Base-by-base conservation (phyloP, 2,113 vertebrate species). In the Salvelinus fontinalis region DNA sequence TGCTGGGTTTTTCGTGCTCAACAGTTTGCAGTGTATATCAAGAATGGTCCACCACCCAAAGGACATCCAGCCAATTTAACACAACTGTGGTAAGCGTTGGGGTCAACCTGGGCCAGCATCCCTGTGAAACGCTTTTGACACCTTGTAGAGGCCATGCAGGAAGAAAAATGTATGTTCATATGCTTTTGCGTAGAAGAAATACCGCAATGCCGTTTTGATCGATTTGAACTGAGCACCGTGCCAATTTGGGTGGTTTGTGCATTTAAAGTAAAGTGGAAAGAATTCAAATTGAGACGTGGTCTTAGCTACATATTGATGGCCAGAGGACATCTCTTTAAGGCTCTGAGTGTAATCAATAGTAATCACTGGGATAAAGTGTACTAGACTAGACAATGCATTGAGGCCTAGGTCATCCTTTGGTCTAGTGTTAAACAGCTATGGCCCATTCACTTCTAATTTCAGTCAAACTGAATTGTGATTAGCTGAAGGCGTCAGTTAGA, bases 311-410 rank as follows among this genome's bases (percentile, higher is more conserved):
- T 85, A 73, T 26, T 65, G 73, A 79, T 77, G 82, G 78, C 77
- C 84, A 77, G 48, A 82, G 80, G 79, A 82, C 79, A 51, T 49
- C n/a, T 75, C 79, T 79, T 86, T 75, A 87, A 82, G 78, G 79
- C 82, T 60, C 83, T 78, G 48, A 67, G 70, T 31, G 78, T 84
- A 84, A 92, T 92, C 89, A 89, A 90, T 51, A 51, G 85, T 89
- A 90, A 90, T 93, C 81, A 79, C 73, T 44, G 51, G 60, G 71
- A 72, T 70, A 68, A 67, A 80, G 74, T 67, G 20, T 54, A 75
- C 71, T 54, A 78, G 39, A 81, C 22, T 77, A 81, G 82, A 85
- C 51, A 54, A 59, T 71, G 64, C 77, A 79, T 64, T 66, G 78
- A 81, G 70, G 70, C 70, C 22, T 44, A 60, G 51, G 77, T 79